Evolutionary conservation across 2,797 vertebrate species (phyloP).

Genomic region (Anguilla marmorata): DNA sequence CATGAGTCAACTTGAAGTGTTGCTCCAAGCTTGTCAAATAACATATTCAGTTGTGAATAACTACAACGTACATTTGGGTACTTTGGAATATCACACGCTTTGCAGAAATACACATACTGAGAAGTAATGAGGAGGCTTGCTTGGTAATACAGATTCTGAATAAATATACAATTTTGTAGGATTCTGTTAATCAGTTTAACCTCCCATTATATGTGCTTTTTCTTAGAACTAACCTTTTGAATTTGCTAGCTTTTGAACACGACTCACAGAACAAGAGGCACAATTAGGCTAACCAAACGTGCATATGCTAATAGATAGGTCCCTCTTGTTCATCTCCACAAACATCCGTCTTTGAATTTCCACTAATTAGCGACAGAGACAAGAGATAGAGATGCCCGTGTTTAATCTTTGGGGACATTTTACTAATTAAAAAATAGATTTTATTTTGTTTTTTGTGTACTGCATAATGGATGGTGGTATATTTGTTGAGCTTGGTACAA

Average conservation of each 20-base stretch:
- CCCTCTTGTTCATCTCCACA: conserved; percentile 24
- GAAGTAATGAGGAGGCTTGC: neutral
- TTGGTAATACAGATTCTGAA: neutral
- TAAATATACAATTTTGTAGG: neutral
- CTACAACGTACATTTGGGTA: neutral
- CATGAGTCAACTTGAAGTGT: conserved; percentile 13
- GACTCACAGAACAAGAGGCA: neutral
- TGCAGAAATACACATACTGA: neutral
- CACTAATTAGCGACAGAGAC: conserved; percentile 25
- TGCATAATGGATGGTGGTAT: neutral
- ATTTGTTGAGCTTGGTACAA: neutral
- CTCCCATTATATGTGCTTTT: conserved; percentile 11
- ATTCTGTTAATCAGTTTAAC: conserved; percentile 25
- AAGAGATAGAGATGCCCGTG: conserved; percentile 1
- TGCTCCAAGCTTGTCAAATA: conserved; percentile 16
- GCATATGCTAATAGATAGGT: conserved; percentile 17
- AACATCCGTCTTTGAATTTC: conserved; percentile 26
- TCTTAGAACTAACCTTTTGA: neutral
- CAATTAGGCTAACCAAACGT: conserved; percentile 1
- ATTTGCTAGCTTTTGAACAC: conserved; percentile 10
- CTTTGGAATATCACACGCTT: neutral
- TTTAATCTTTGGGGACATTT: conserved; percentile 10
- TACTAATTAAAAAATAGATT: conserved; percentile 9
- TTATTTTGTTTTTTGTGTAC: conserved; percentile 11
- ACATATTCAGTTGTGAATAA: neutral